These are phyloP conservation scores for Lophotis ruficrista DNA, from an alignment of 2,113 vertebrate genomes.

Conservation along the genomic window DNA sequence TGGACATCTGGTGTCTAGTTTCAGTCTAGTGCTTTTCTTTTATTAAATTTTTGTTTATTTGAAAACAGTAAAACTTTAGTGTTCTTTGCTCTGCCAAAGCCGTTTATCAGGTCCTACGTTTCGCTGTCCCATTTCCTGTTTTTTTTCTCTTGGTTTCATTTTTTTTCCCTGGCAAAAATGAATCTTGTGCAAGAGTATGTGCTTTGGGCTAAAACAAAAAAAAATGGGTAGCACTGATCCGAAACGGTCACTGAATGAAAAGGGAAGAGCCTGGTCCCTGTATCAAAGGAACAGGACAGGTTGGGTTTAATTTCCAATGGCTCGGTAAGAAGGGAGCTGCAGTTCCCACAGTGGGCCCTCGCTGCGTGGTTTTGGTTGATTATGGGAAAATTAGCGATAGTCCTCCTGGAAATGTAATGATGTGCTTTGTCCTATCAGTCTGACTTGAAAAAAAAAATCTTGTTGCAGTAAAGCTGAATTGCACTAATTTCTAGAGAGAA, in stretches of 20 bases:
- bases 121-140: background rate
- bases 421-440: background rate
- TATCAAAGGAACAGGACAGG: background rate
- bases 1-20: background rate
- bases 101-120: background rate
- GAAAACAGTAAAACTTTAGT: background rate
- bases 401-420: background rate
- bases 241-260: background rate
- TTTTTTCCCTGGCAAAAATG: background rate
- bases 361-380: background rate
- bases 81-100: background rate
- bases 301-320: background rate
- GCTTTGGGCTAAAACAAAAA: background rate
- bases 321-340: background rate
- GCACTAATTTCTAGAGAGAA: background rate
- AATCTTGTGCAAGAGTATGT: background rate
- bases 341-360: background rate
- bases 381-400: background rate
- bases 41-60: background rate
- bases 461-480: background rate
- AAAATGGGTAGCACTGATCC: background rate
- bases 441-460: background rate
- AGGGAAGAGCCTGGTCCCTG: background rate
- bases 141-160: background rate
- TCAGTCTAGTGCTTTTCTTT: background rate